Evolutionary conservation across 1,140 invertebrate species (phyloP).

Genomic region (Centruroides vittatus): DNA sequence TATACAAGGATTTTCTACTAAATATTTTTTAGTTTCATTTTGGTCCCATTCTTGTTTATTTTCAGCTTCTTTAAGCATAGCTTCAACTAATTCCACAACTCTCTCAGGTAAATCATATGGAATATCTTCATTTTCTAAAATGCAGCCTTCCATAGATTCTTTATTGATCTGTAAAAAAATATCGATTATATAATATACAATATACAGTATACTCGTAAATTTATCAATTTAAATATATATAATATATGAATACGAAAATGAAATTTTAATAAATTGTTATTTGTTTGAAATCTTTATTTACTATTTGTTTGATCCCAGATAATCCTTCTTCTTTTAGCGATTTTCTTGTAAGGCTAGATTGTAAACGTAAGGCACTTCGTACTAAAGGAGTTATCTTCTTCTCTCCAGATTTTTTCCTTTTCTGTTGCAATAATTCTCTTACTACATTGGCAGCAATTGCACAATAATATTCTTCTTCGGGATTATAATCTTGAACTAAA

Average conservation of each 20-base stretch:
- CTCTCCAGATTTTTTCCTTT: conserved; percentile 7
- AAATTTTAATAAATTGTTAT: too few species aligned
- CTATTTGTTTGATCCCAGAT: too few species aligned
- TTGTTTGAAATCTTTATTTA: too few species aligned
- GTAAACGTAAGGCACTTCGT: conserved; percentile 6
- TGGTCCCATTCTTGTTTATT: conserved; percentile 8
- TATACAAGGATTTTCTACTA: conserved; percentile 13
- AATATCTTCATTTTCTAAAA: too few species aligned
- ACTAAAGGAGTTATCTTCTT: conserved; percentile 6
- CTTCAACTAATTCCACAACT: conserved; percentile 14
- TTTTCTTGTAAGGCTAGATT: conserved; percentile 11
- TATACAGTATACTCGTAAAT: too few species aligned
- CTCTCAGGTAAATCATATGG: conserved; percentile 6
- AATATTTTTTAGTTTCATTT: conserved; percentile 5
- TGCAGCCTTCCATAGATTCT: too few species aligned
- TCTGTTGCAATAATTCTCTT: conserved; percentile 23
- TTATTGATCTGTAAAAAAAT: too few species aligned
- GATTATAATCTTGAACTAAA: neutral
- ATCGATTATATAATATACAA: too few species aligned
- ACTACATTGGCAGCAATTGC: conserved; percentile 29
- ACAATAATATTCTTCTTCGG: conserved; percentile 28
- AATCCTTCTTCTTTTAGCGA: too few species aligned
- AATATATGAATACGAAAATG: too few species aligned
- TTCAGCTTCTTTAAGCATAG: conserved; percentile 11
- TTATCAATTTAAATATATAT: too few species aligned